phyloP scores from a whole-genome alignment of 2,888 invertebrate genomes.

The Drosophila pullipes region DNA sequence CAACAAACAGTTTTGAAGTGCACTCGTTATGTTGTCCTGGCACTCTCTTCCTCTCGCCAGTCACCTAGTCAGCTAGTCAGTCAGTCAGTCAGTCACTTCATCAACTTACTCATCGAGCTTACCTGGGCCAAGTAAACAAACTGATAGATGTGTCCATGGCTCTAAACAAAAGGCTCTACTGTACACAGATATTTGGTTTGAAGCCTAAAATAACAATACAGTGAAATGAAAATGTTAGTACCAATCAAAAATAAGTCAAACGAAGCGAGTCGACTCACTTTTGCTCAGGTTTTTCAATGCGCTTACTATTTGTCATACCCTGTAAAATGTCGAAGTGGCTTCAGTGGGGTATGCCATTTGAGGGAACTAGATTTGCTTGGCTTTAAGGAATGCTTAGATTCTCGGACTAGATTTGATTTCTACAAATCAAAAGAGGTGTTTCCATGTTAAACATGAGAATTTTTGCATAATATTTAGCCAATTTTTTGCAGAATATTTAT shows the following conservation, averaged over 20 bases:
- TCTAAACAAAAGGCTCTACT: constrained; percentile 57
- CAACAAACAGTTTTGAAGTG: constrained; percentile 13
- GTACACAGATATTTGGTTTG: constrained; percentile 17
- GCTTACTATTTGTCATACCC: constrained; percentile 24
- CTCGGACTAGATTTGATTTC: not conserved
- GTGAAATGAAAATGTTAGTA: constrained; percentile 64
- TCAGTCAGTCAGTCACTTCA: constrained; percentile 17
- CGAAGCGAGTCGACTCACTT: constrained; percentile 40
- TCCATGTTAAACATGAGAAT: no score
- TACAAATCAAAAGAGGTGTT: not conserved
- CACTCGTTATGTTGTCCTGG: constrained; percentile 15
- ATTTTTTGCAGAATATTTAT: not conserved
- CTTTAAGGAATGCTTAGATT: no score
- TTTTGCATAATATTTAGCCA: not conserved
- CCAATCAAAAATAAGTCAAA: constrained; percentile 70
- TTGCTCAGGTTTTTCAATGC: constrained; percentile 27
- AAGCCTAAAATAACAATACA: constrained; percentile 50
- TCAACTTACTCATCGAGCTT: constrained; percentile 37
- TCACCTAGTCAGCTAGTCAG: constrained; percentile 25
- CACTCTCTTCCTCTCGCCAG: constrained; percentile 24
- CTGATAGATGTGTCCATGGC: constrained; percentile 53
- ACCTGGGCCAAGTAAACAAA: constrained; percentile 49
- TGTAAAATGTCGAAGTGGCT: not conserved
- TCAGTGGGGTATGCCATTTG: not conserved
- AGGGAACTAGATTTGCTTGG: no score